A percentile compares a stretch with the other conserved stretches of the same genome.
Conservation (phyloP, 2,113 vertebrate species). For the Catharus bicknelli region DNA sequence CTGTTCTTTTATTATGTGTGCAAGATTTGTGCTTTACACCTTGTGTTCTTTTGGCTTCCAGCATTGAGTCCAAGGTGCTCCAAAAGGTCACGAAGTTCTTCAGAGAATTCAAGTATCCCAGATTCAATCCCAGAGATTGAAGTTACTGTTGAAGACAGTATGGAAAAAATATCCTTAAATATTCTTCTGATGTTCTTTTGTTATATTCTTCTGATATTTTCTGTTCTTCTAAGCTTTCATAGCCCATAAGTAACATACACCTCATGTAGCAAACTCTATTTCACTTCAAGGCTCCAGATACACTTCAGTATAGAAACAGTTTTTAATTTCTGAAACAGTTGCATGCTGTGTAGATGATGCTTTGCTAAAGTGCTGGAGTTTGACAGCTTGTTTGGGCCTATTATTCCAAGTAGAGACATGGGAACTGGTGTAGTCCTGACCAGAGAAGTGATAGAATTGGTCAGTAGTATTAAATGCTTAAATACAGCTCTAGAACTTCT, state of each 20-base stretch:
- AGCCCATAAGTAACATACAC: not conserved
- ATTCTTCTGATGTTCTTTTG: not conserved
- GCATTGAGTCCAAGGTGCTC: conserved; percentile 46
- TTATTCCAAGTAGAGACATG: not conserved
- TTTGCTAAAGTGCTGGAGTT: not conserved
- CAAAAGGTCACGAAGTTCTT: conserved; percentile 46
- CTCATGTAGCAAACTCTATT: not conserved
- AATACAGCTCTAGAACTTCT: not conserved
- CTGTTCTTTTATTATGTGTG: not conserved
- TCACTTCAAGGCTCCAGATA: not conserved
- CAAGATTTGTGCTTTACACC: not conserved
- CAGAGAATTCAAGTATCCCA: conserved; percentile 46
- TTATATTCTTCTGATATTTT: not conserved
- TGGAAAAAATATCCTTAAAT: not conserved
- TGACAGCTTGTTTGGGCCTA: not conserved
- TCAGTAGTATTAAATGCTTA: not conserved
- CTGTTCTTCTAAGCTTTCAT: not conserved
- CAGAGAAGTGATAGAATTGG: not conserved
- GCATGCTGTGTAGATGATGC: not conserved
- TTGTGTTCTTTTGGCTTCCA: conserved; percentile 47
- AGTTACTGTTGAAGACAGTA: conserved; percentile 76
- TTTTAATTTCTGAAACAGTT: not conserved
- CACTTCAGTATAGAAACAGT: not conserved
- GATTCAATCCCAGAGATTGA: conserved; percentile 64
- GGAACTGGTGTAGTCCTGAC: not conserved